Conservation (phyloP, 2,888 invertebrate species). For the Caenorhabditis doughertyi region DNA sequence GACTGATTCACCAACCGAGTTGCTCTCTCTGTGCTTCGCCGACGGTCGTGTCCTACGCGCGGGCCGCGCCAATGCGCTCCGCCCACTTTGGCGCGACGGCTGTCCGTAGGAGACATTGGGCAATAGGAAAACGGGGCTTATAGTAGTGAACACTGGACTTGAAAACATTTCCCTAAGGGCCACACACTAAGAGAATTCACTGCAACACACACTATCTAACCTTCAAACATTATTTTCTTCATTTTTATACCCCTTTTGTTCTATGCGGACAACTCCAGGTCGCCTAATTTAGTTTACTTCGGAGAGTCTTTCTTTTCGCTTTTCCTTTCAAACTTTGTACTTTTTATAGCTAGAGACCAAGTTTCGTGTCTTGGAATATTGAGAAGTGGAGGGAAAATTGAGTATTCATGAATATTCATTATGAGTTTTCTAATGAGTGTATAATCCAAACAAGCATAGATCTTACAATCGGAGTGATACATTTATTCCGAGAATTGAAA, state of each 20-base stretch:
- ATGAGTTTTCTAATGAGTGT: neutral
- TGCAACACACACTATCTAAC: conserved; percentile 26
- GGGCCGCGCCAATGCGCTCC: conserved; percentile 58
- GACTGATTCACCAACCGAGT: conserved; percentile 62
- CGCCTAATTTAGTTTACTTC: conserved; percentile 45
- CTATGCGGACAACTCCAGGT: conserved; percentile 38
- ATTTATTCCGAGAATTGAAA: neutral
- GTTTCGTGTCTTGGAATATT: neutral
- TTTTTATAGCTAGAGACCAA: conserved; percentile 32
- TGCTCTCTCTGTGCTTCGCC: conserved; percentile 46
- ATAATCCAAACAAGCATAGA: neutral
- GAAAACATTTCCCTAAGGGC: conserved; percentile 47
- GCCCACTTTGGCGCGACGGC: conserved; percentile 62
- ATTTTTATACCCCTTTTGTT: conserved; percentile 34
- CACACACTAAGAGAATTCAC: conserved; percentile 51
- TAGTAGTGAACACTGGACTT: conserved; percentile 62
- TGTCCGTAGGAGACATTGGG: conserved; percentile 62
- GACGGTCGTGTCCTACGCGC: conserved; percentile 56
- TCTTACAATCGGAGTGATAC: neutral
- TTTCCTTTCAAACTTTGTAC: conserved; percentile 14
- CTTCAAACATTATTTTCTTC: neutral
- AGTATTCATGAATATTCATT: conserved; percentile 37
- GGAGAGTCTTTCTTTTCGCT: neutral
- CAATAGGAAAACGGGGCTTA: conserved; percentile 60
- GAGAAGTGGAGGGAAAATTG: neutral